A percentile compares a stretch with the other conserved stretches of the same genome.
These are phyloP conservation scores for Drosophila navojoa DNA, from an alignment of 1,140 invertebrate species.

Conservation along the genomic window DNA sequence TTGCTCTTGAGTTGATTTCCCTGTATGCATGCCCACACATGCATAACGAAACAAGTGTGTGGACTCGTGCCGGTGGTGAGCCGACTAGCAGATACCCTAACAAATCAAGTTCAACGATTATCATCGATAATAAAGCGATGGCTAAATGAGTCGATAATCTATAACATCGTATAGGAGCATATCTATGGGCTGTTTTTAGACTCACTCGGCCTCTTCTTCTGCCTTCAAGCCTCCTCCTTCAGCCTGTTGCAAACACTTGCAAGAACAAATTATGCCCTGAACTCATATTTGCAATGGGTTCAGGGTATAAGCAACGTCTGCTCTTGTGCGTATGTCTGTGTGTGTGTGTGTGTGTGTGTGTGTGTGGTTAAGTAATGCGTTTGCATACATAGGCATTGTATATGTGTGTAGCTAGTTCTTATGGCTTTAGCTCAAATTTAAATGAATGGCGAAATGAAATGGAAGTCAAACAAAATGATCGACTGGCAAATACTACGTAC, in stretches of 20 bases:
- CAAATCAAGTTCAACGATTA: too few species aligned
- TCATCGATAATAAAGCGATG: too few species aligned
- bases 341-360: neutral
- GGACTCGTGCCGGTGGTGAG: too few species aligned
- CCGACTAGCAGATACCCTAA: too few species aligned
- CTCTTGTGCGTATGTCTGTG: neutral
- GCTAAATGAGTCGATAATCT: too few species aligned
- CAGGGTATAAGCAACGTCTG: neutral
- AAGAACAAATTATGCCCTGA: too few species aligned
- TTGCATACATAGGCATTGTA: neutral
- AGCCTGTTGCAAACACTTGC: neutral
- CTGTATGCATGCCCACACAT: slow-evolving; percentile 2
- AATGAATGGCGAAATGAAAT: slow-evolving; percentile 18
- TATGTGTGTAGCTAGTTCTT: slow-evolving; percentile 5
- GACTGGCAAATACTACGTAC: neutral
- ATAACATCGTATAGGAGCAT: too few species aligned
- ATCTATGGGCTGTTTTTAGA: too few species aligned
- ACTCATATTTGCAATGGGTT: too few species aligned
- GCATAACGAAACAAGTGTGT: neutral
- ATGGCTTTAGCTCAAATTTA: slow-evolving; percentile 12
- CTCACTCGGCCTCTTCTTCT: too few species aligned
- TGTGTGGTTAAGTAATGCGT: neutral
- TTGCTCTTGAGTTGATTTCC: slow-evolving; percentile 16
- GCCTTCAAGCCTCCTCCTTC: too few species aligned
- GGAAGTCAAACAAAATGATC: neutral